Percentiles rank a stretch among this genome's conserved stretches.
phyloP scores from a whole-genome alignment of 2,797 vertebrate genomes.

The Knipowitschia caucasica region DNA sequence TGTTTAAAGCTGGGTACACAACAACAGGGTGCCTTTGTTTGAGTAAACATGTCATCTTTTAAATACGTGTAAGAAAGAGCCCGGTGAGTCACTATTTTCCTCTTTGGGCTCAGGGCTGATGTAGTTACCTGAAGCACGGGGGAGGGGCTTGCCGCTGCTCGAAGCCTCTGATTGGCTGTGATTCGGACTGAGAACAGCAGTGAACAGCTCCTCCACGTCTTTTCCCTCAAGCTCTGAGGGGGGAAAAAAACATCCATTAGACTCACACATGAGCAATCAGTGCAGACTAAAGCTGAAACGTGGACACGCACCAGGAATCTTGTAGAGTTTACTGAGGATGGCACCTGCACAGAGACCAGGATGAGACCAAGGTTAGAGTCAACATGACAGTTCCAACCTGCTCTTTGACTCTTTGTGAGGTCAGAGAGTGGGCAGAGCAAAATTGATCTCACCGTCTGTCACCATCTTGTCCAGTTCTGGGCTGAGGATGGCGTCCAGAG shows the following conservation, averaged over 20 bases:
- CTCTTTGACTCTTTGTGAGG: too few relatives aligned
- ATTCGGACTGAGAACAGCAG: constrained; percentile 89
- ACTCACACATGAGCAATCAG: too few relatives aligned
- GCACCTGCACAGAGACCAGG: constrained; percentile 80
- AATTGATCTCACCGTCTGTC: constrained; percentile 84
- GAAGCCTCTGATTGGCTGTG: constrained; percentile 67
- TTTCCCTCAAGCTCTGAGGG: constrained; percentile 89
- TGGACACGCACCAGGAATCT: constrained; percentile 87
- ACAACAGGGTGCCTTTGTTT: too few relatives aligned
- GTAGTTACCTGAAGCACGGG: constrained; percentile 25
- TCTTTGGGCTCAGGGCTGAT: too few relatives aligned
- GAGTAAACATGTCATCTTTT: too few relatives aligned
- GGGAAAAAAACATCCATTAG: not conserved
- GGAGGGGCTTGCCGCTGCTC: constrained; percentile 58
- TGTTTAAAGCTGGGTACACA: too few relatives aligned
- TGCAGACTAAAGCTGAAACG: not conserved
- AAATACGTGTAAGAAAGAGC: too few relatives aligned
- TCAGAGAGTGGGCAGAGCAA: too few relatives aligned
- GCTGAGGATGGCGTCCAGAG: constrained; percentile 91
- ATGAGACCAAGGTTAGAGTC: too few relatives aligned
- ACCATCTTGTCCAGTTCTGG: constrained; percentile 98
- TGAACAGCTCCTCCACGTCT: constrained; percentile 96
- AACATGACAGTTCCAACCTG: too few relatives aligned
- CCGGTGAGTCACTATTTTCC: too few relatives aligned
- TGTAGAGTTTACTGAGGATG: constrained; percentile 93